A percentile compares a stretch with the other conserved stretches of the same genome.
Evolutionary conservation across 2,888 invertebrate species (phyloP).

Genomic region (Lepeophtheirus nordmannii): DNA sequence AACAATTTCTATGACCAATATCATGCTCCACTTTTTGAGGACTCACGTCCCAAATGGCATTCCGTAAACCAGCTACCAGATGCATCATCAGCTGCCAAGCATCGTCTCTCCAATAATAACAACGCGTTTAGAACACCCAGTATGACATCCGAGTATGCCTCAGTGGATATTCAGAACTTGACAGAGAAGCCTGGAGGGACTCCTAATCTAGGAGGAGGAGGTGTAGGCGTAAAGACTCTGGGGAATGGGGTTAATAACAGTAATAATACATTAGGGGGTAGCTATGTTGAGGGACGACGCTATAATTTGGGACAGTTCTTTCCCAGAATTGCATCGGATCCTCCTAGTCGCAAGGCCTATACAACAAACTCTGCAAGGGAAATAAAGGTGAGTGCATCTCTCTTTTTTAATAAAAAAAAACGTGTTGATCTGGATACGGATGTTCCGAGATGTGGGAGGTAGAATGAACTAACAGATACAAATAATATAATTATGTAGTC

Average conservation of each 20-base stretch:
- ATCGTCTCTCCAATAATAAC: conserved; percentile 19
- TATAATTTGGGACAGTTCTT: conserved; percentile 36
- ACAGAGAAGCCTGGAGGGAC: conserved; percentile 1
- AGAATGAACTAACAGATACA: no score
- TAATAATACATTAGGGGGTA: not conserved
- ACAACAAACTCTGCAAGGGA: conserved; percentile 44
- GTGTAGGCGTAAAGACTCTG: not conserved
- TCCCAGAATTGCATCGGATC: conserved; percentile 35
- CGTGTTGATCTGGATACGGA: conserved; percentile 4
- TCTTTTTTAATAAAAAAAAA: conserved; percentile 18
- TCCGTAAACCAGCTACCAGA: conserved; percentile 2
- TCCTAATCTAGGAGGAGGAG: not conserved
- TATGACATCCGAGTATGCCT: conserved; percentile 26
- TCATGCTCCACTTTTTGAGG: conserved; percentile 3
- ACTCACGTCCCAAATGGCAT: conserved; percentile 14
- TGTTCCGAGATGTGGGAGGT: no score
- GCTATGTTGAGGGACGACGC: not conserved
- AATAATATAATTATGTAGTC: no score
- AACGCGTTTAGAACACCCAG: conserved; percentile 27
- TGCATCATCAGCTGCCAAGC: not conserved
- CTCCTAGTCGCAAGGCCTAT: conserved; percentile 41
- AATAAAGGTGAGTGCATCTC: conserved; percentile 35
- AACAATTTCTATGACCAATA: not conserved
- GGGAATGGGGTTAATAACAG: not conserved
- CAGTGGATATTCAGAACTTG: conserved; percentile 19